Conservation (phyloP, 1,140 invertebrate species). For the Macrobrachium nipponense region DNA sequence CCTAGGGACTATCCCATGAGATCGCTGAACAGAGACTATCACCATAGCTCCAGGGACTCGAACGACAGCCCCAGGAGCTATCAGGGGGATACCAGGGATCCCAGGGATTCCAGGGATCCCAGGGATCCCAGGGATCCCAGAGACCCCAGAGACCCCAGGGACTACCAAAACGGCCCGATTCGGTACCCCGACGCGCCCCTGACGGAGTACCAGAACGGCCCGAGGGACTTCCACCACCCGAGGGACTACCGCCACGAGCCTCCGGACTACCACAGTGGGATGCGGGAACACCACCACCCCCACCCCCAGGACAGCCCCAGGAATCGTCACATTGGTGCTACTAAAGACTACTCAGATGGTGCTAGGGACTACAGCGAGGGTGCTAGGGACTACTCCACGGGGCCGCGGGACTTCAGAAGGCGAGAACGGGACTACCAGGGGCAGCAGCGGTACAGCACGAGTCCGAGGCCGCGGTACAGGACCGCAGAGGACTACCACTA, state of each 20-base stretch:
- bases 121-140: no score
- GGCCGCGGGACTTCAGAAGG: neutral
- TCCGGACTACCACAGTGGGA: neutral
- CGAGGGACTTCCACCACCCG: neutral
- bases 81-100: neutral
- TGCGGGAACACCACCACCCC: neutral
- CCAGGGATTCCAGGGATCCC: no score
- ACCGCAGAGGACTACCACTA: slow-evolving; percentile 61
- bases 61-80: neutral
- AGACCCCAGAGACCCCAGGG: no score
- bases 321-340: slow-evolving; percentile 10
- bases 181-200: neutral
- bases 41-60: neutral
- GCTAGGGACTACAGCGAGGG: slow-evolving; percentile 28
- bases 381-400: slow-evolving; percentile 18
- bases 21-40: slow-evolving; percentile 23
- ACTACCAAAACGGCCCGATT: slow-evolving; percentile 5
- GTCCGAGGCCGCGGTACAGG: slow-evolving; percentile 47
- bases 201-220: neutral
- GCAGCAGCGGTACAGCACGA: slow-evolving; percentile 31
- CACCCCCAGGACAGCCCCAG: slow-evolving; percentile 8
- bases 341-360: slow-evolving; percentile 19
- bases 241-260: slow-evolving; percentile 1
- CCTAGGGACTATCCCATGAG: slow-evolving; percentile 41
- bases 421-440: neutral